These are phyloP conservation scores for Arizona elegans DNA, from an alignment of 2,113 vertebrate species.

Conservation along the genomic window DNA sequence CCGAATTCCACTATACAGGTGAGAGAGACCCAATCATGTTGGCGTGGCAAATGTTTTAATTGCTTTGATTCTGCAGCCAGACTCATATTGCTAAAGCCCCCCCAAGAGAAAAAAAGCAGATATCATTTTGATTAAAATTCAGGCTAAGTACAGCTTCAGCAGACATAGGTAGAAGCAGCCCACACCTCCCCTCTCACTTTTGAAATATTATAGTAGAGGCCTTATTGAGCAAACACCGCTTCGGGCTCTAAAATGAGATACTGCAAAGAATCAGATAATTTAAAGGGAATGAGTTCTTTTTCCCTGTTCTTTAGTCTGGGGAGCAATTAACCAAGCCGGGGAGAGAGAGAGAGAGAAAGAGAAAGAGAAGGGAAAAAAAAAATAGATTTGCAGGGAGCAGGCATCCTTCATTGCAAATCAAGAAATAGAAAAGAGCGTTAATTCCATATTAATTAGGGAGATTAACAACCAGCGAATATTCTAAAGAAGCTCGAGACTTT, in stretches of 20 bases:
- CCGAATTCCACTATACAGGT: neutral
- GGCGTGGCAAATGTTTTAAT: slow-evolving; percentile 17
- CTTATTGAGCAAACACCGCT: neutral
- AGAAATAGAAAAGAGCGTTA: neutral
- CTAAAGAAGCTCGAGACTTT: neutral
- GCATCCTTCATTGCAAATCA: neutral
- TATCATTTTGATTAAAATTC: neutral
- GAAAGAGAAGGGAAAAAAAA: neutral
- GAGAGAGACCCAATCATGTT: rapidly evolving
- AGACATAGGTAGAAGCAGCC: neutral
- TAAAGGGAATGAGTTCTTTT: neutral
- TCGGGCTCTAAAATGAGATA: neutral
- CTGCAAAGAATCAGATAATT: rapidly evolving
- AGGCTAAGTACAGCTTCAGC: neutral
- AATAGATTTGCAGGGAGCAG: neutral
- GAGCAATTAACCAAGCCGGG: neutral
- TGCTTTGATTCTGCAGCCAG: slow-evolving; percentile 42
- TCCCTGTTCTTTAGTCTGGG: neutral
- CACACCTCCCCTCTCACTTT: rapidly evolving
- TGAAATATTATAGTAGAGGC: neutral
- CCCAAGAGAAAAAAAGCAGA: neutral
- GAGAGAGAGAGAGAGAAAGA: neutral
- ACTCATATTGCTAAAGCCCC: neutral
- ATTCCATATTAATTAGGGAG: slow-evolving; percentile 23
- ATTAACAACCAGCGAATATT: neutral